A percentile compares a stretch with the other conserved stretches of the same genome.
These are phyloP conservation scores for Recurvirostra avosetta DNA, from an alignment of 2,113 vertebrate genomes.

Conservation along the genomic window DNA sequence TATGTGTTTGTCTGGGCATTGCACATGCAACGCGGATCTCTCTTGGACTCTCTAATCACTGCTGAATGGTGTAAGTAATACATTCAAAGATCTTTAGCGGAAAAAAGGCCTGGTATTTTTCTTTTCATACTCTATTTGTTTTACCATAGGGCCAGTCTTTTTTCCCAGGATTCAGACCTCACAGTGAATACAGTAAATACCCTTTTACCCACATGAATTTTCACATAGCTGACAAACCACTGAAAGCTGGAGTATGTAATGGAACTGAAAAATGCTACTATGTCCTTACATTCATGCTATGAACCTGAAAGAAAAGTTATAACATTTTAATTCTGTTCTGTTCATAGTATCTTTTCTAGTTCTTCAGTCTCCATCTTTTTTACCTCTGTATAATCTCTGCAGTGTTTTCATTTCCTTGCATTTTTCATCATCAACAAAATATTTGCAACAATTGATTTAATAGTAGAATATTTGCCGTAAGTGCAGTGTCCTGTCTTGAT, in stretches of 20 bases:
- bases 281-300: background rate
- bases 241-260: background rate
- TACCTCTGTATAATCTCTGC: background rate
- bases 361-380: background rate
- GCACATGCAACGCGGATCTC: fast-evolving
- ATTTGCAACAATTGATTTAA: background rate
- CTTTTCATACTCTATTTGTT: background rate
- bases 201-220: background rate
- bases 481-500: no score
- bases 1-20: background rate
- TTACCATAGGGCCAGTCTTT: background rate
- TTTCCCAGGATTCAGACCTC: background rate
- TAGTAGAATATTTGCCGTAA: background rate
- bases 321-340: background rate
- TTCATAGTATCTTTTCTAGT: background rate
- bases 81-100: background rate
- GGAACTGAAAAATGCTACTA: background rate
- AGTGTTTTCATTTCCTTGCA: background rate
- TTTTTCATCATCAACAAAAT: background rate
- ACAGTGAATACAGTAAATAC: background rate
- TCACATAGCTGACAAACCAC: background rate
- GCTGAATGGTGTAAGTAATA: background rate
- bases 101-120: background rate
- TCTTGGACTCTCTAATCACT: background rate
- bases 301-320: background rate